Evolutionary conservation across 2,113 vertebrate genomes (phyloP), one percentile per base, ranked within the genome.

Genomic region (Spermophilus dauricus): DNA sequence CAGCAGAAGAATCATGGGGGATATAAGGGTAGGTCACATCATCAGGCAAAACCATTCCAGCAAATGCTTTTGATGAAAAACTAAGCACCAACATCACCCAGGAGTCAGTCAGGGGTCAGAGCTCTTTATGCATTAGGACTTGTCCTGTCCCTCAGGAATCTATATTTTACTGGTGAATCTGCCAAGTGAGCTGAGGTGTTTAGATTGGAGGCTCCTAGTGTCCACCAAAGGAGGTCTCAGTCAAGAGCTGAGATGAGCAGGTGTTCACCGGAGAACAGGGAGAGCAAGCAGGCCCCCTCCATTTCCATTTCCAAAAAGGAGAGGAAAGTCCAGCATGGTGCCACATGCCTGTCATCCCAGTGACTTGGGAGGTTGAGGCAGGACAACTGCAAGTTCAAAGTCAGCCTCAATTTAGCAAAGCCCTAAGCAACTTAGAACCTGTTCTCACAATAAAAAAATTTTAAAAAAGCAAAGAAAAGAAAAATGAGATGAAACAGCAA

Each of bases 261-360:
- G 45, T 34, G 8, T 30, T 3, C 1, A 37, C 20, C 26, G 10
- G 70, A 61, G 93, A 67, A 63, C 0, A 0, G 56, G 72, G 51
- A 42, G 32, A 73, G 30, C 3, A 0, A 10, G 42, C 37, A 72
- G 34, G 5, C 11, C 18, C 18, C 16, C 42, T 24, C 2, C 18
- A 45, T 3, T 12, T 14, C 70, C 58, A 37, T 72, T 89, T 75
- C 5, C 1, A 81, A 81, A 81, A 84, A n/a, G 12, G 91, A 63
- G 42, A 17, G 1, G 6, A 37, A 77, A 65, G 56, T 20, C 7
- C 4, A 17, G 20, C 20, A 8, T 2, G 56, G 56, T 20, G 56
- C 56, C 56, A 24, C 56, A 58, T 7, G 20, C 56, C 56, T 58
- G 56, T 22, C 56, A 58, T 58, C 56, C 56, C 56, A 58, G 56